Conservation (phyloP, 2,113 vertebrate genomes). For the Plestiodon gilberti region DNA sequence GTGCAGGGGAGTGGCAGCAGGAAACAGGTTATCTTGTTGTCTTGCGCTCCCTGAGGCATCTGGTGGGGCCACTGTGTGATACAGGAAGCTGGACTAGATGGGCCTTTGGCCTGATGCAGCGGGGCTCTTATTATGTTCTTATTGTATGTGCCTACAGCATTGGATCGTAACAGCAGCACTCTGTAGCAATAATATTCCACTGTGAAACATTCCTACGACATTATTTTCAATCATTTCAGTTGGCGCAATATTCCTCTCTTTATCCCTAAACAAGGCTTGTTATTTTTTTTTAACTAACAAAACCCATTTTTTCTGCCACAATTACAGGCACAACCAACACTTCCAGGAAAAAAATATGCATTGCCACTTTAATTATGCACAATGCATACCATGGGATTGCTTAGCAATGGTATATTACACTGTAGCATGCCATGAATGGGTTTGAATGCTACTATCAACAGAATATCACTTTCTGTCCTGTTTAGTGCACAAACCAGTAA, state of each 20-base stretch:
- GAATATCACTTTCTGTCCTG: slow-evolving; percentile 28
- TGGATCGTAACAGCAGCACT: too few species aligned
- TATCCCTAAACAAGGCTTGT: slow-evolving; percentile 17
- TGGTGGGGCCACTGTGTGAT: too few species aligned
- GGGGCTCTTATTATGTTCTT: too few species aligned
- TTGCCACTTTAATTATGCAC: slow-evolving; percentile 18
- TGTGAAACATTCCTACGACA: not conserved
- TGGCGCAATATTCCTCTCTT: not conserved
- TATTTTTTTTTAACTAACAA: slow-evolving; percentile 24
- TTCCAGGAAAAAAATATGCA: not conserved
- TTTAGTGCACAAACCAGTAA: slow-evolving; percentile 16
- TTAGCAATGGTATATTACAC: slow-evolving; percentile 24
- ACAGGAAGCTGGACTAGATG: too few species aligned
- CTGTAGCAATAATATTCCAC: not conserved
- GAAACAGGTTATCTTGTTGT: too few species aligned
- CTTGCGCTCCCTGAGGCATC: too few species aligned
- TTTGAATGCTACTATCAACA: slow-evolving; percentile 1
- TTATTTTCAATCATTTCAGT: not conserved
- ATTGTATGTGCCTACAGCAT: too few species aligned
- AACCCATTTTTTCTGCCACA: not conserved
- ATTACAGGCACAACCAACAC: not conserved
- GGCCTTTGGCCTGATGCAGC: too few species aligned
- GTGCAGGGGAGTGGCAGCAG: too few species aligned
- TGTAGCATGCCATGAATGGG: not conserved
- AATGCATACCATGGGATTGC: not conserved